Evolutionary conservation across 2,797 vertebrate genomes (phyloP).

Genomic region (Dipus sagitta): DNA sequence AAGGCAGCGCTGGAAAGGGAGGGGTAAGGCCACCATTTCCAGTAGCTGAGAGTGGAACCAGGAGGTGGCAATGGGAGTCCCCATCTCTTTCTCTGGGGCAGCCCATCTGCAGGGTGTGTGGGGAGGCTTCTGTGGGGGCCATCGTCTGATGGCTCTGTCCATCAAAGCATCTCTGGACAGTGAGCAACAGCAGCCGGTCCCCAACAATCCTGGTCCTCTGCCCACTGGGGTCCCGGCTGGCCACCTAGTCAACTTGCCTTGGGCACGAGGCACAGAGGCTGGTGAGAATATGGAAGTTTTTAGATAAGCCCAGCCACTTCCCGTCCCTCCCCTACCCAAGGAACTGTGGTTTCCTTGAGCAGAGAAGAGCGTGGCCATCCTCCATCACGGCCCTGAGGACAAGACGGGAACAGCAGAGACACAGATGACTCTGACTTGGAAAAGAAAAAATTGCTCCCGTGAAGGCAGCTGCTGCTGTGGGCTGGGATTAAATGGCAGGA

Average conservation of each 20-base stretch:
- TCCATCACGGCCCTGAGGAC: rapidly evolving
- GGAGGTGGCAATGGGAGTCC: rapidly evolving
- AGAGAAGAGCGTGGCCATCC: not conserved
- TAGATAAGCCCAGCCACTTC: not conserved
- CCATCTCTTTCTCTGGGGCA: not conserved
- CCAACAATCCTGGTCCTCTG: not conserved
- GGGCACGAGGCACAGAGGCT: not conserved
- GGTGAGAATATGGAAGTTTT: not conserved
- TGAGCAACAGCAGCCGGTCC: not conserved
- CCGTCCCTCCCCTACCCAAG: too few species aligned
- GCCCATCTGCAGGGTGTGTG: rapidly evolving
- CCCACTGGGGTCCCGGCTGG: not conserved
- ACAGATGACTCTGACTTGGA: not conserved
- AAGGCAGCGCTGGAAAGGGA: too few species aligned
- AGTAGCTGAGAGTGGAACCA: rapidly evolving
- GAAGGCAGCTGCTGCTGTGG: not conserved
- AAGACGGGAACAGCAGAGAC: not conserved
- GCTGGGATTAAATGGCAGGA: not conserved
- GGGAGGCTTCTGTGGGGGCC: rapidly evolving
- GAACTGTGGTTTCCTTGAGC: not conserved
- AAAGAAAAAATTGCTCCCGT: not conserved
- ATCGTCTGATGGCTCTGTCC: not conserved
- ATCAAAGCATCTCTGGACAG: not conserved
- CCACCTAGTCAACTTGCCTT: not conserved
- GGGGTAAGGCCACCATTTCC: not conserved